Base-by-base conservation (phyloP, 2,888 invertebrate genomes). In the Stenurella melanura region DNA sequence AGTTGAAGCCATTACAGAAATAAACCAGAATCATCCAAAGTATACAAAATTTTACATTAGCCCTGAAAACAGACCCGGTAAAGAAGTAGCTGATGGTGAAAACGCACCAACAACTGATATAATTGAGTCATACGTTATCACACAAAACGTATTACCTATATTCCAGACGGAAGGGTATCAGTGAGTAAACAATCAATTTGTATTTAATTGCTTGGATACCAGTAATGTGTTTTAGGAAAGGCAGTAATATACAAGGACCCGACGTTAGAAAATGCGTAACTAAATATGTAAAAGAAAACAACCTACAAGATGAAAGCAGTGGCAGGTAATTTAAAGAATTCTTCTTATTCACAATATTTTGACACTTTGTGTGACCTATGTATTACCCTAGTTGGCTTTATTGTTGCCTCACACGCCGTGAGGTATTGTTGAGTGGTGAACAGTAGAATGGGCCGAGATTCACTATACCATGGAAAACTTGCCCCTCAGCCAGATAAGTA, bases 1-100 rank as follows among this genome's bases (percentile, higher is more conserved):
- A 30, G 95, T 97, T 57, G 95, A 95, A 86, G 95, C 94, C 78
- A 93, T 97, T 75, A 91, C 92, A 66, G 91, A 91, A 0, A 90
- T 96, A 19, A 92, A 94, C 86, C 87, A 90, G 68, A 90, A 91
- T 63, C 95, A 95, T 90, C 92, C 92, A 17, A 86, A 89, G 72
- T 83, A 91, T 74, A 87, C 86, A 81, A 85, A 88, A 72, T 90
- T 92, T 68, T 90, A 90, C 50, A 86, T 94, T 77, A 83, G 86
- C 74, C 83, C 85, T n/a, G 82, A 85, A 66, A 80, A 87, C 60
- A 82, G 88, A 38, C 87, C 87, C 9, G 86, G 83, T 79, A 86
- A 83, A 75, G 80, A 82, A 11, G 69, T 75, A 58, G 74, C 79
- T 18, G 82, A 85, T 34, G 81, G 83, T 61, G 85, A 87, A 77